Evolutionary conservation across 2,797 vertebrate species (phyloP).

Genomic region (Borostomias antarcticus): DNA sequence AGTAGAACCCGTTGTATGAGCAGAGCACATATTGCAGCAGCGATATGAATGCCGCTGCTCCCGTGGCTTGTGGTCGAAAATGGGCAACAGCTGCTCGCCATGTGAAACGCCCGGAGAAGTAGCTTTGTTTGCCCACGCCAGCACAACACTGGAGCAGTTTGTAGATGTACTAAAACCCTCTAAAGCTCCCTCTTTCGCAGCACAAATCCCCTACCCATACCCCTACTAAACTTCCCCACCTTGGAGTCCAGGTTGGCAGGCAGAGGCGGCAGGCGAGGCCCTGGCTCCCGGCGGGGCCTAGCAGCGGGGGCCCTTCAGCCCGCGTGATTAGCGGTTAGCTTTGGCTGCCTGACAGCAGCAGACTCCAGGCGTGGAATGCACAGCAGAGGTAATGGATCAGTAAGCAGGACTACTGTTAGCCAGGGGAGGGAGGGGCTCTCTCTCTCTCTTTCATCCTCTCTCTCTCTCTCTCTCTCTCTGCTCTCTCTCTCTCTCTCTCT

Average conservation of each 20-base stretch:
- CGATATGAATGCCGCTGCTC: too few species aligned
- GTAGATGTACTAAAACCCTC: neutral
- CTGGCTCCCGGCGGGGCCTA: constrained; percentile 11
- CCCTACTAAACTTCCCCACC: neutral
- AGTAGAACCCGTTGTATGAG: too few species aligned
- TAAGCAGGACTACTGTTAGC: neutral
- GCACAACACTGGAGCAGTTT: too few species aligned
- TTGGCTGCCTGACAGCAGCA: constrained; percentile 20
- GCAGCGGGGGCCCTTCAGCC: neutral
- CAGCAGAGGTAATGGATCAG: constrained; percentile 20
- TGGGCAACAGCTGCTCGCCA: too few species aligned
- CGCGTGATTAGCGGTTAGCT: constrained; percentile 26
- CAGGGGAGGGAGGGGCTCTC: too few species aligned
- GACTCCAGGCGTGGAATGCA: constrained; percentile 20
- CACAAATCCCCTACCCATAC: neutral
- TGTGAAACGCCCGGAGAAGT: too few species aligned
- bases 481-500: neutral
- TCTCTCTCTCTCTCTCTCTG: neutral
- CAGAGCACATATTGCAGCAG: too few species aligned
- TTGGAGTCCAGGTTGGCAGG: constrained; percentile 9
- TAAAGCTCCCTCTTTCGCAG: neutral
- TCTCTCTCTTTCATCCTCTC: neutral
- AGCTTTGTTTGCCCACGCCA: too few species aligned
- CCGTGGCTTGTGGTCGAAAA: too few species aligned
- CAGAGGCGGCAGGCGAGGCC: neutral